phyloP scores from a whole-genome alignment of 2,113 vertebrate genomes.

The Nestor notabilis region DNA sequence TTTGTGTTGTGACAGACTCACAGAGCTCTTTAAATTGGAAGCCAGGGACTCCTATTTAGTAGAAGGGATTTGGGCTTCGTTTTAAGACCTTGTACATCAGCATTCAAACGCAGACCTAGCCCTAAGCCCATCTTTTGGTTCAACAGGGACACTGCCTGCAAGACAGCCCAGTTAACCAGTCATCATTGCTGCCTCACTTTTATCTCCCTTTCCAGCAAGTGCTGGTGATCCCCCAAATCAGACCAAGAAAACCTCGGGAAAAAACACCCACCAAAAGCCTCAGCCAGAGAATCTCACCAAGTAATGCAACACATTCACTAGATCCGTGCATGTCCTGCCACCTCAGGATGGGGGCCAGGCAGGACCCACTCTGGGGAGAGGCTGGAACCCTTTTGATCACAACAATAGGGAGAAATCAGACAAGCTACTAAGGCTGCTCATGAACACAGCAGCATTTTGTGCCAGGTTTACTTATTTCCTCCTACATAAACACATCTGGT shows the following conservation, averaged over 20 bases:
- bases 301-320: neutral
- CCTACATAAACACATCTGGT: neutral
- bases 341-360: neutral
- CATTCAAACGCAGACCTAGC: neutral
- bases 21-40: conserved; percentile 41
- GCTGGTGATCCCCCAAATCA: rapidly evolving
- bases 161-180: neutral
- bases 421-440: neutral
- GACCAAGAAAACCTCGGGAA: neutral
- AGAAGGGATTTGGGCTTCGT: conserved; percentile 26
- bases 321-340: rapidly evolving
- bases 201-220: rapidly evolving
- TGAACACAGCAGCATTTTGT: neutral
- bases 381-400: neutral
- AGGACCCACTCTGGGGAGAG: neutral
- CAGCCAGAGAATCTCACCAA: neutral
- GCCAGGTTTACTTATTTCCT: neutral
- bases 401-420: neutral
- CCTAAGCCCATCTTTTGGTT: neutral
- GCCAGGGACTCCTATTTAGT: conserved; percentile 43
- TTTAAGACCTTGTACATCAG: conserved; percentile 4
- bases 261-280: rapidly evolving
- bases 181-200: neutral
- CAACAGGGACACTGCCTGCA: neutral
- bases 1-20: conserved; percentile 47